Evolutionary conservation across 2,888 invertebrate genomes (phyloP).

Genomic region (Corythucha ciliata): DNA sequence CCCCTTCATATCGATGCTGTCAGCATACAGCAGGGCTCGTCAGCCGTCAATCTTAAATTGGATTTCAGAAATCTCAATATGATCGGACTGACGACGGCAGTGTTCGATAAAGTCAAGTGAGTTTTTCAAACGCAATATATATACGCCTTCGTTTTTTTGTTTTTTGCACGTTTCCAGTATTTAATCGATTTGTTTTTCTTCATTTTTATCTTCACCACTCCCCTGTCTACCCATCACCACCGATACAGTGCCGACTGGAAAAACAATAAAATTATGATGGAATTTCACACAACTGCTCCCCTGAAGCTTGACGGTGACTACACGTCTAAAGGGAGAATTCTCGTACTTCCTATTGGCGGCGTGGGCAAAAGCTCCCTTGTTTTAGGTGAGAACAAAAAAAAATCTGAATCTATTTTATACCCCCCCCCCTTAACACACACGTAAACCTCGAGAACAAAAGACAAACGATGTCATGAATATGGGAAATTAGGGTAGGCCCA

Average conservation of each 20-base stretch:
- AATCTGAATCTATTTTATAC: no score
- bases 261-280: slow-evolving; percentile 16
- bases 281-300: slow-evolving; percentile 12
- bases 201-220: background rate
- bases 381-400: slow-evolving; percentile 23
- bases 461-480: no score
- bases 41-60: slow-evolving; percentile 12
- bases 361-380: slow-evolving; percentile 24
- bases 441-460: no score
- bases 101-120: slow-evolving; percentile 17
- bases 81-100: slow-evolving; percentile 12
- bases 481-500: no score
- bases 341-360: slow-evolving; percentile 25
- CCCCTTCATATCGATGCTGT: slow-evolving; percentile 16
- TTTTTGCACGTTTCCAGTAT: background rate
- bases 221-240: background rate
- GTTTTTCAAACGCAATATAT: background rate
- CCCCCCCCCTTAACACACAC: no score
- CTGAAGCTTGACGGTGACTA: slow-evolving; percentile 24
- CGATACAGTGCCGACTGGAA: slow-evolving; percentile 16
- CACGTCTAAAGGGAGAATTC: slow-evolving; percentile 20
- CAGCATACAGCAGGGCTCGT: slow-evolving; percentile 16
- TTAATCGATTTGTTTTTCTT: no score
- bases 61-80: slow-evolving; percentile 19
- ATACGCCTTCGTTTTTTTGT: no score